A percentile compares a stretch with the other conserved stretches of the same genome.
Evolutionary conservation across 2,113 vertebrate species (phyloP).

Genomic region (Xenotilapia caudafasciata): DNA sequence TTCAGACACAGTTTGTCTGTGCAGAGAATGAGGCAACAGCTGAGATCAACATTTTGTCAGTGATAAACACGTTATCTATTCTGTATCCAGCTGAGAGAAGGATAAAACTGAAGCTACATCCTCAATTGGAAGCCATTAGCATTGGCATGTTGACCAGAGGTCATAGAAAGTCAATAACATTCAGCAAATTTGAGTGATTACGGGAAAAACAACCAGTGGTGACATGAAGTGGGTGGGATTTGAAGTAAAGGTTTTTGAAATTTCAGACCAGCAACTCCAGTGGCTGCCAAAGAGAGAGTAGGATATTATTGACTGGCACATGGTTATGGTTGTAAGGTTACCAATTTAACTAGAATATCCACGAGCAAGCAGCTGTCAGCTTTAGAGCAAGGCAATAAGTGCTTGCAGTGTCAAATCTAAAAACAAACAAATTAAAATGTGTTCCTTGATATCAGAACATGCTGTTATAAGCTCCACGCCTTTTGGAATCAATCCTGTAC

Average conservation of each 20-base stretch:
- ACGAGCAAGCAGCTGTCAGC: background rate
- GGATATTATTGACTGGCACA: background rate
- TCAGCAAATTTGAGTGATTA: background rate
- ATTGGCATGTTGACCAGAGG: background rate
- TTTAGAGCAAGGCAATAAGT: background rate
- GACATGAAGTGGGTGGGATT: background rate
- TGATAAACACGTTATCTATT: background rate
- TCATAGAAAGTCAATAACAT: background rate
- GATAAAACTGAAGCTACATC: background rate
- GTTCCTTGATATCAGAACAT: background rate
- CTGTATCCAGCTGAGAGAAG: background rate
- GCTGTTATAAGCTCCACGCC: background rate
- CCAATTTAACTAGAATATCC: background rate
- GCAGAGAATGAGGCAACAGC: background rate
- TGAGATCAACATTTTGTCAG: background rate
- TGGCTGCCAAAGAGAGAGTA: background rate
- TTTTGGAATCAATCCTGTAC: background rate
- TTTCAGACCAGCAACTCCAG: background rate
- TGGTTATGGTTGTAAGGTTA: background rate
- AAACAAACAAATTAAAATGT: background rate
- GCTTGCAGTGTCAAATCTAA: background rate
- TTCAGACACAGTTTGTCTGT: background rate
- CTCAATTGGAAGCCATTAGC: background rate
- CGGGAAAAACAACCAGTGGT: background rate
- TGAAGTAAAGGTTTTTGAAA: background rate